These are phyloP conservation scores for Gerris buenoi DNA, from an alignment of 1,140 invertebrate genomes.

Conservation along the genomic window DNA sequence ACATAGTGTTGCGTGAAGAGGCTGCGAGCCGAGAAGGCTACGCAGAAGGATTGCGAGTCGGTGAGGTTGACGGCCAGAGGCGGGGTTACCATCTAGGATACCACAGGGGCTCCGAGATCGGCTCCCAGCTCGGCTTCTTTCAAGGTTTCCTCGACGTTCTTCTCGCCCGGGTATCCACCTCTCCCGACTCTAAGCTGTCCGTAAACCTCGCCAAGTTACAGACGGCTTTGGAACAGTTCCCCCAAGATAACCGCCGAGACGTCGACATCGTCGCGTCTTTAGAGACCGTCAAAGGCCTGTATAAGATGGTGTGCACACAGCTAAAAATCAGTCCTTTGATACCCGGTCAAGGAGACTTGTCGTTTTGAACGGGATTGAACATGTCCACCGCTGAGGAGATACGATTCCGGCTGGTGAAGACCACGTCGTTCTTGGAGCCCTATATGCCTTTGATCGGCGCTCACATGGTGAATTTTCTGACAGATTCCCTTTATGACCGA, in stretches of 20 bases:
- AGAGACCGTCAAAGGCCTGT: conserved; percentile 25
- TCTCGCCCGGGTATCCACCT: background rate
- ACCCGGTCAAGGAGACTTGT: conserved; percentile 5
- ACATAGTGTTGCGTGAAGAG: conserved; percentile 24
- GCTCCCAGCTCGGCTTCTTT: conserved; percentile 28
- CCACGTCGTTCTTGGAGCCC: conserved; percentile 39
- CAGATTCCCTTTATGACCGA: conserved; percentile 45
- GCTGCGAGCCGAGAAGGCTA: conserved; percentile 16
- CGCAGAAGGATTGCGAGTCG: conserved; percentile 25
- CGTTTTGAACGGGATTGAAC: too few relatives aligned
- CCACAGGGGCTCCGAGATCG: conserved; percentile 27
- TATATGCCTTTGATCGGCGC: conserved; percentile 49
- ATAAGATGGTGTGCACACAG: conserved; percentile 26
- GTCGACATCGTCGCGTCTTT: conserved; percentile 8
- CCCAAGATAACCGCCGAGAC: conserved; percentile 6
- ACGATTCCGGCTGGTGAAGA: too few relatives aligned
- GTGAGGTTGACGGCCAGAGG: conserved; percentile 21
- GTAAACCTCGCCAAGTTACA: background rate
- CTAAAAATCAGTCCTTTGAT: conserved; percentile 23
- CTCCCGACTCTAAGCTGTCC: background rate
- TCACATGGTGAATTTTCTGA: conserved; percentile 69
- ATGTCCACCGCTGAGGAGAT: too few relatives aligned
- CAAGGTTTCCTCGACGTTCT: conserved; percentile 19
- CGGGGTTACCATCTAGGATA: conserved; percentile 28
- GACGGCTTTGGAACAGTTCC: background rate